A percentile compares a stretch with the other conserved stretches of the same genome.
phyloP scores from a whole-genome alignment of 1,140 invertebrate genomes.

The Acromyrmex echinatior region DNA sequence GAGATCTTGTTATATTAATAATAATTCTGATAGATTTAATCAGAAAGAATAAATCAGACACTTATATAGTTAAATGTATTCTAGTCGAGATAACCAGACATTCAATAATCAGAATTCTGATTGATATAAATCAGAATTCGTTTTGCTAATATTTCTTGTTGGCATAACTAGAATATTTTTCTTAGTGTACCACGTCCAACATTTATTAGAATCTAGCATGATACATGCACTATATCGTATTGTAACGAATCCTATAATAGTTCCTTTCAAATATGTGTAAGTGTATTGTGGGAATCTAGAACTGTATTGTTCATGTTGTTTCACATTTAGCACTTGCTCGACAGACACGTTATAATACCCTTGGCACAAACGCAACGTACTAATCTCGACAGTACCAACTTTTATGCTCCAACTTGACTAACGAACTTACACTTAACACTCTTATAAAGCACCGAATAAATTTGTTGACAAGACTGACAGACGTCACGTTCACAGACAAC shows the following conservation, averaged over 20 bases:
- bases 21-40: no score
- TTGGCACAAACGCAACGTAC: slow-evolving; percentile 6
- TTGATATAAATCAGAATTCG: no score
- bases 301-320: neutral
- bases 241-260: neutral
- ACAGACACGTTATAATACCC: slow-evolving; percentile 20
- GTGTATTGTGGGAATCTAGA: neutral
- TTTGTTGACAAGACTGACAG: slow-evolving; percentile 76
- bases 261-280: neutral
- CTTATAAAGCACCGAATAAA: slow-evolving; percentile 21
- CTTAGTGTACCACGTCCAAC: neutral
- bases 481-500: slow-evolving; percentile 84
- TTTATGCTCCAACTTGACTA: slow-evolving; percentile 40
- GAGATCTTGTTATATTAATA: no score
- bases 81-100: no score
- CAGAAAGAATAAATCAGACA: no score
- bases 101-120: no score
- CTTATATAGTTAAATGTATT: no score
- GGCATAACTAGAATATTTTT: no score
- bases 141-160: no score
- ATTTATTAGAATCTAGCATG: slow-evolving; percentile 6
- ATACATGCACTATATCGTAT: slow-evolving; percentile 4
- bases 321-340: slow-evolving; percentile 29
- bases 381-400: slow-evolving; percentile 32
- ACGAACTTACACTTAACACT: slow-evolving; percentile 38